phyloP scores from a whole-genome alignment of 2,888 invertebrate species.

The Aethes cnicana region DNA sequence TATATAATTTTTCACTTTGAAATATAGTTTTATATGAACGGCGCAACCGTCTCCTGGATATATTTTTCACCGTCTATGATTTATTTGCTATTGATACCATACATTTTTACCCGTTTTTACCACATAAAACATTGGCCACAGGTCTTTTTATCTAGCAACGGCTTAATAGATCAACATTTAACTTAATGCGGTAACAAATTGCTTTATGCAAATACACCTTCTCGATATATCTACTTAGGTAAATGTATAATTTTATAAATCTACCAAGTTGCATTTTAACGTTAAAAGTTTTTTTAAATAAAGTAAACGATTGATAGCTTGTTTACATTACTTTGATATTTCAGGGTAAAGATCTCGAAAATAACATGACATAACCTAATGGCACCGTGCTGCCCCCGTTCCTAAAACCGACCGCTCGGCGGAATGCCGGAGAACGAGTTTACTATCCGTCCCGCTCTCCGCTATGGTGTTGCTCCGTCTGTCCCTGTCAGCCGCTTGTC shows the following conservation, averaged over 20 bases:
- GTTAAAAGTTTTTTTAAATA: slow-evolving; percentile 4
- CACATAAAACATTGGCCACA: slow-evolving; percentile 4
- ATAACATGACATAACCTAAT: slow-evolving; percentile 79
- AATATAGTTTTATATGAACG: too few relatives aligned
- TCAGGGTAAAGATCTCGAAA: slow-evolving; percentile 66
- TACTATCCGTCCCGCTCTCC: slow-evolving; percentile 72
- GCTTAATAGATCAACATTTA: slow-evolving; percentile 1
- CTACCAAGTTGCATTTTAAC: too few relatives aligned
- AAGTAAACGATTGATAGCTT: not conserved
- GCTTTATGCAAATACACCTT: slow-evolving; percentile 6
- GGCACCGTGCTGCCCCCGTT: slow-evolving; percentile 81
- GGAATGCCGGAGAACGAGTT: slow-evolving; percentile 81
- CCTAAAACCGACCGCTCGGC: slow-evolving; percentile 80
- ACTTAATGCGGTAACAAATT: slow-evolving; percentile 1
- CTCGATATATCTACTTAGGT: not conserved
- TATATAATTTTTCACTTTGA: too few relatives aligned
- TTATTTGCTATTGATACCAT: too few relatives aligned
- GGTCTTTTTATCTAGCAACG: not conserved
- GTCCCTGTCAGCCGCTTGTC: slow-evolving; percentile 77
- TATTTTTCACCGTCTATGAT: too few relatives aligned
- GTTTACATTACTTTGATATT: slow-evolving; percentile 39
- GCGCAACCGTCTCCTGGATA: too few relatives aligned
- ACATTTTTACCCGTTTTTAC: too few relatives aligned
- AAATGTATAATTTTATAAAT: too few relatives aligned
- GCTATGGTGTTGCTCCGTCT: slow-evolving; percentile 62